Evolutionary conservation across 2,888 invertebrate genomes (phyloP).

Genomic region (Metopia argyrocephala): DNA sequence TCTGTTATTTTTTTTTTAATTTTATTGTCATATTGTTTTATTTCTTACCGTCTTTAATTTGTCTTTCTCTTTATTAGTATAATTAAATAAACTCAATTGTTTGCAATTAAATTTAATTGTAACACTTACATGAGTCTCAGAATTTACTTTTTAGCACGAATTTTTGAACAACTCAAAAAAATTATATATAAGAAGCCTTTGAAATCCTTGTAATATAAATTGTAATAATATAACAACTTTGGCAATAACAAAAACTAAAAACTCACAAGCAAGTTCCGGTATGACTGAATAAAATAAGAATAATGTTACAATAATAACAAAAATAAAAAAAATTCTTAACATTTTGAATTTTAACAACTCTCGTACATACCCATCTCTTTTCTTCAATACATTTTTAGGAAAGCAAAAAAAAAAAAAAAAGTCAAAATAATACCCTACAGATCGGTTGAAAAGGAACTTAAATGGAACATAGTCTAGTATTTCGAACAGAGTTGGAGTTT

Average conservation of each 20-base stretch:
- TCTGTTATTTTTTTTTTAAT: not conserved
- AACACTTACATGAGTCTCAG: conserved; percentile 41
- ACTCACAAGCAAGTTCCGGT: not conserved
- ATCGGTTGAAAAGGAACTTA: no score
- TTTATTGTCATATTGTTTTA: not conserved
- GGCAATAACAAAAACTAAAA: conserved; percentile 42
- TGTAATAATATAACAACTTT: not conserved
- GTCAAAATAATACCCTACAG: not conserved
- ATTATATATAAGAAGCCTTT: conserved; percentile 45
- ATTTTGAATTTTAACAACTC: not conserved
- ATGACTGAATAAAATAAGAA: not conserved
- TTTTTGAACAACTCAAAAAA: conserved; percentile 52
- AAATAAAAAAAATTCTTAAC: conserved; percentile 38
- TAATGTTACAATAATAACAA: not conserved
- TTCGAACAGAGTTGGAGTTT: not conserved
- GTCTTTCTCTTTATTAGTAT: conserved; percentile 37
- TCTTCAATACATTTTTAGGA: not conserved
- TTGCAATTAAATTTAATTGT: conserved; percentile 65
- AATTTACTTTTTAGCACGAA: conserved; percentile 56
- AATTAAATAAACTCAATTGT: conserved; percentile 62
- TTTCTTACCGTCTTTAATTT: conserved; percentile 2
- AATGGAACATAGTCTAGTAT: no score
- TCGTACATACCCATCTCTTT: not conserved
- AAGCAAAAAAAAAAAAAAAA: no score
- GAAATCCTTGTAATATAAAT: conserved; percentile 35